These are phyloP conservation scores for Parazoanthus atlanticus DNA, from an alignment of 92 coral and sea anemone species.

Conservation along the genomic window DNA sequence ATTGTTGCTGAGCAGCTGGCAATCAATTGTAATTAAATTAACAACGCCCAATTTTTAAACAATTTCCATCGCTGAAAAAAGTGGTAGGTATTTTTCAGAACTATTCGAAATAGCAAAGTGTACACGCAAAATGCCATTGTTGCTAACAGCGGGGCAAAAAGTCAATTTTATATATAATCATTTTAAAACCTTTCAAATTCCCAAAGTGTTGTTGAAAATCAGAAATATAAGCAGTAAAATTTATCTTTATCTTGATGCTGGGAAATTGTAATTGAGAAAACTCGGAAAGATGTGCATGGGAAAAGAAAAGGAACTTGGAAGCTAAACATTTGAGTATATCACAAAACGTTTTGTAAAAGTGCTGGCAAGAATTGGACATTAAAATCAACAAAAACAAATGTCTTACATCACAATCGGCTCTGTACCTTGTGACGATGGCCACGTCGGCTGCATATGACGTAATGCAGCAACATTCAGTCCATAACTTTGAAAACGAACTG, in stretches of 20 bases:
- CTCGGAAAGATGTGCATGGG: too few species aligned
- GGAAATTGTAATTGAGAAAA: too few species aligned
- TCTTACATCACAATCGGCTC: background rate
- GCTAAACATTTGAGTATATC: too few species aligned
- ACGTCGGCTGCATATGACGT: background rate
- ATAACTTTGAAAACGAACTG: background rate
- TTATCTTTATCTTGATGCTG: too few species aligned
- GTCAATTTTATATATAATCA: background rate
- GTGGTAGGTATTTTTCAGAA: background rate
- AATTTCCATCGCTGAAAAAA: slow-evolving; percentile 15
- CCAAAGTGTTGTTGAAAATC: too few species aligned
- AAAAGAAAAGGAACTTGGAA: too few species aligned
- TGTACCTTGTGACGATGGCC: background rate
- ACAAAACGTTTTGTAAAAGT: too few species aligned
- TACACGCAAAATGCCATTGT: background rate
- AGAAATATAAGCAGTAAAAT: too few species aligned
- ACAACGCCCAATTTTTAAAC: background rate
- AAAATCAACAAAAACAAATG: too few species aligned
- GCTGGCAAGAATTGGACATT: too few species aligned
- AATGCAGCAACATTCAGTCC: background rate
- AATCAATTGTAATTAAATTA: slow-evolving; percentile 1
- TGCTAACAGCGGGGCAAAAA: background rate
- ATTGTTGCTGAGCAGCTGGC: slow-evolving; percentile 1
- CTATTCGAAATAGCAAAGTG: background rate
- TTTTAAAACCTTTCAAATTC: too few species aligned